Percentiles rank a stretch among this genome's conserved stretches.
Evolutionary conservation across 1,140 invertebrate genomes (phyloP).

Genomic region (Musca domestica): DNA sequence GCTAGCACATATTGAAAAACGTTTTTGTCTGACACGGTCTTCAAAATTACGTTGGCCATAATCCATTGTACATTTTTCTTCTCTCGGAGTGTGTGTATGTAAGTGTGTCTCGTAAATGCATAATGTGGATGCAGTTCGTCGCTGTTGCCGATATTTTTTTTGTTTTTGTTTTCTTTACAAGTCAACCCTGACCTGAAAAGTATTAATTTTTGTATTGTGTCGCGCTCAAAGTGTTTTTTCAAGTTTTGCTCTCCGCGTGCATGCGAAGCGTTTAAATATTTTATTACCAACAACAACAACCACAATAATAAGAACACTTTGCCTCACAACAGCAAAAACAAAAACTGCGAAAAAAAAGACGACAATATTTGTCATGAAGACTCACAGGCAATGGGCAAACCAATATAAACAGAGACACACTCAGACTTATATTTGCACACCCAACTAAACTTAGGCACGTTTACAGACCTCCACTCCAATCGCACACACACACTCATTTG

Average conservation of each 20-base stretch:
- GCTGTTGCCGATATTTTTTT: slow-evolving; percentile 2
- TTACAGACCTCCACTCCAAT: no score
- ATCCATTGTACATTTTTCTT: no score
- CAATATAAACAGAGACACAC: slow-evolving; percentile 28
- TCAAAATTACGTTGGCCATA: no score
- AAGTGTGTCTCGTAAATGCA: no score
- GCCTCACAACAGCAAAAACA: no score
- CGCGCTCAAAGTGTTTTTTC: not conserved
- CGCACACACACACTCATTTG: no score
- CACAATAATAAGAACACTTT: no score
- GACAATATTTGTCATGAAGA: slow-evolving; percentile 22
- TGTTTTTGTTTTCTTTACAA: slow-evolving; percentile 40
- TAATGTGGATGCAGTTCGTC: not conserved
- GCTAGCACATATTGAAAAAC: no score
- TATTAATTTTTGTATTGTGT: slow-evolving; percentile 23
- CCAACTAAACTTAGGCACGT: not conserved
- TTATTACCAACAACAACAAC: no score
- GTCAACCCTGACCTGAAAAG: slow-evolving; percentile 53
- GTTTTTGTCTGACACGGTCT: no score
- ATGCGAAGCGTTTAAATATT: not conserved
- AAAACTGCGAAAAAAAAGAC: slow-evolving; percentile 28
- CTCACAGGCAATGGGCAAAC: slow-evolving; percentile 4
- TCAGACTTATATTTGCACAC: not conserved
- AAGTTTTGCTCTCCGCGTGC: not conserved
- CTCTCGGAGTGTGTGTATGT: no score